Percentiles rank a stretch among this genome's conserved stretches.
These are phyloP conservation scores for Heteropelma amictum DNA, from an alignment of 2,888 invertebrate genomes.

Conservation along the genomic window DNA sequence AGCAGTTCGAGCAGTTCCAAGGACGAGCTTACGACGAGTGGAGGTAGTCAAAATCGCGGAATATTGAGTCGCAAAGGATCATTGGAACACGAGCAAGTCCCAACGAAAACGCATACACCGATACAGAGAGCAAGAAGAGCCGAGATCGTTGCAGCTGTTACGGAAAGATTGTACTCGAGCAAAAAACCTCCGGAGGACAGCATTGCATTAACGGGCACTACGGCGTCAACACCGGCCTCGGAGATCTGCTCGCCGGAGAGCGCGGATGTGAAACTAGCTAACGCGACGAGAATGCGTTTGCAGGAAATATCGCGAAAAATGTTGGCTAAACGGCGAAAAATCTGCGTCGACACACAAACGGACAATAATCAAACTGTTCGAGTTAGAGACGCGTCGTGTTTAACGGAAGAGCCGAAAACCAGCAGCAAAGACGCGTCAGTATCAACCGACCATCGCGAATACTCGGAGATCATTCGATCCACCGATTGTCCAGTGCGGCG, in stretches of 20 bases:
- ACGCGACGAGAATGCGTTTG: slow-evolving; percentile 68
- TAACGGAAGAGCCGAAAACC: slow-evolving; percentile 65
- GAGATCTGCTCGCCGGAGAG: slow-evolving; percentile 67
- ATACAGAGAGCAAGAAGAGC: slow-evolving; percentile 79
- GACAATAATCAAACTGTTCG: slow-evolving; percentile 67
- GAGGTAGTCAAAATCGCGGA: slow-evolving; percentile 58
- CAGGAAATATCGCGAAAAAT: slow-evolving; percentile 74
- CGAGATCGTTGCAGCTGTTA: slow-evolving; percentile 86
- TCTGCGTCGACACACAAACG: slow-evolving; percentile 73
- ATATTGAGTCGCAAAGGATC: slow-evolving; percentile 64
- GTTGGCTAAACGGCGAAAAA: slow-evolving; percentile 71
- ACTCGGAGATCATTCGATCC: slow-evolving; percentile 45
- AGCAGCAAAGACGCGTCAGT: slow-evolving; percentile 64
- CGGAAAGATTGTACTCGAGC: slow-evolving; percentile 83
- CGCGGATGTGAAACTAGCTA: slow-evolving; percentile 65
- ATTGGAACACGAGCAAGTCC: slow-evolving; percentile 60
- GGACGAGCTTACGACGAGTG: slow-evolving; percentile 65
- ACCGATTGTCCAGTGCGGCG: slow-evolving; percentile 57
- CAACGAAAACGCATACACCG: slow-evolving; percentile 63
- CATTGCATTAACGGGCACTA: slow-evolving; percentile 35
- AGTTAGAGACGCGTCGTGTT: slow-evolving; percentile 65
- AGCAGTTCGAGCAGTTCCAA: slow-evolving; percentile 69
- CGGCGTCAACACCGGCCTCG: slow-evolving; percentile 56
- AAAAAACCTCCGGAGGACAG: slow-evolving; percentile 67
- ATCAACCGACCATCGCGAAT: slow-evolving; percentile 69